Conservation (phyloP, 2,113 vertebrate species). For the Coptodon bakossiorum region DNA sequence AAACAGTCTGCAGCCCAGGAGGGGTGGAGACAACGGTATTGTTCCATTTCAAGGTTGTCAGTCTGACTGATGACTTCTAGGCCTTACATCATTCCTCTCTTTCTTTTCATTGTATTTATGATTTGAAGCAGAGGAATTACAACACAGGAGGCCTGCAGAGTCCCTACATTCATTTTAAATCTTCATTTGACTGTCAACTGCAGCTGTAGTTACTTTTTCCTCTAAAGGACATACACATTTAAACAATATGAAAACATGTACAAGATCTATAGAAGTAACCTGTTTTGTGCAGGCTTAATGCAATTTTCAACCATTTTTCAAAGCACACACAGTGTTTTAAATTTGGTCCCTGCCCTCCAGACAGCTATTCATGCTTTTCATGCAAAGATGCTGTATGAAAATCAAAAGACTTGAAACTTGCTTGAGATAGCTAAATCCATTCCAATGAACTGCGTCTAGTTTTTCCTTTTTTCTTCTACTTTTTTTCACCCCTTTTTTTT, state of each 20-base stretch:
- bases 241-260: neutral
- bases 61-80: conserved; percentile 64
- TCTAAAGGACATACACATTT: neutral
- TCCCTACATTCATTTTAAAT: conserved; percentile 42
- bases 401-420: neutral
- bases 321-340: neutral
- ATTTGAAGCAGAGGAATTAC: conserved; percentile 60
- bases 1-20: conserved; percentile 43
- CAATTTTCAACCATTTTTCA: neutral
- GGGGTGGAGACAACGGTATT: conserved; percentile 58
- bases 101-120: conserved; percentile 63
- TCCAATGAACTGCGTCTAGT: neutral
- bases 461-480: neutral
- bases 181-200: conserved; percentile 25
- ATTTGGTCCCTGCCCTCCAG: neutral
- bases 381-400: neutral
- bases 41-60: conserved; percentile 69
- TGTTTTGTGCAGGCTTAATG: neutral
- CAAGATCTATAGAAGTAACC: neutral
- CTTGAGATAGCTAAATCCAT: neutral
- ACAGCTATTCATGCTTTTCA: neutral
- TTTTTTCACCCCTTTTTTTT: neutral
- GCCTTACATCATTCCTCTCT: conserved; percentile 51
- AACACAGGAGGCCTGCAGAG: conserved; percentile 15
- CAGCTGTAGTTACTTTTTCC: neutral